Evolutionary conservation across 2,113 vertebrate species (phyloP), one percentile per base, ranked within the genome.

Genomic region (Jaculus jaculus): DNA sequence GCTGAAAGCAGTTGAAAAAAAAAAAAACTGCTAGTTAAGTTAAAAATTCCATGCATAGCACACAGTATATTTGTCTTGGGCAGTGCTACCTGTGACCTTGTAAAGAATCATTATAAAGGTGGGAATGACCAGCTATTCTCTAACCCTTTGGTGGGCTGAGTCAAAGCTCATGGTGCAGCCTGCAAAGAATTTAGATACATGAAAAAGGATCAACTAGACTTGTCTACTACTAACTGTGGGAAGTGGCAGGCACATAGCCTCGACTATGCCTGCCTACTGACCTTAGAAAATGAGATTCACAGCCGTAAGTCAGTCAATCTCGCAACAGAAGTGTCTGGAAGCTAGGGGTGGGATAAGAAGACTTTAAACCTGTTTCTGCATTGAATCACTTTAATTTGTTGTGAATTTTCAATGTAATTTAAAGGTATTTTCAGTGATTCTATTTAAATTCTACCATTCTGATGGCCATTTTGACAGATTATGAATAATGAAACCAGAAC

Each of bases 141-240:
- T 84, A 84, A 91, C 74, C 92, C 90, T 85, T 32, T 91, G 91
- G 85, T 92, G 87, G 77, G 66, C 63, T 87, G 66, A 93, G 88
- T 92, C 78, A 93, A 94, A 94, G 24, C 72, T 89, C 89, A 91
- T 84, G 89, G 18, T 58, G 93, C 92, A 91, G 42, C 63, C 82
- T 78, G 91, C 72, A 87, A 91, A 96, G 26, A 82, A 39, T 75
- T 87, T 89, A 77, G 63, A 89, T 63, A 73, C 47, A 73, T 28
- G 32, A 75, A 87, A 91, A 89, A 93, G 21, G 37, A 89, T 83
- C 92, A 88, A 92, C 71, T 84, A 20, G 51, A 18, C 79, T 95
- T 91, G 94, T 92, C 66, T 68, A 39, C 32, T 54, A 78, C 84
- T 92, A 92, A 93, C 81, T 94, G 91, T 94, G 94, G 89, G 85